Conservation (phyloP, 2,888 invertebrate genomes). For the Platerodrilus igneus region DNA sequence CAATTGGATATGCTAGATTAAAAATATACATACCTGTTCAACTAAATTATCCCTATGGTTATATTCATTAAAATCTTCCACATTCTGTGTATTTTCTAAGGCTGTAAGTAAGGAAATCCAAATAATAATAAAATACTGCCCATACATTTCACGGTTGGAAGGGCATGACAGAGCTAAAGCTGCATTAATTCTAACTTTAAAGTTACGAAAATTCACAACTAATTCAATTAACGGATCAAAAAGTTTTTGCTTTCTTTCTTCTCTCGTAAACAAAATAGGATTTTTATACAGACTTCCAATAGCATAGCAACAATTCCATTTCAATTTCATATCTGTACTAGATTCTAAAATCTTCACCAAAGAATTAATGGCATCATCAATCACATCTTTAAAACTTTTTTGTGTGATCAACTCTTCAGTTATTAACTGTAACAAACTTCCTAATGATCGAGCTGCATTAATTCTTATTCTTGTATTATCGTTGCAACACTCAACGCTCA, state of each 20-base stretch:
- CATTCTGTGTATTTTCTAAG: constrained; percentile 71
- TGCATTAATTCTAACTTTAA: constrained; percentile 87
- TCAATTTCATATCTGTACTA: constrained; percentile 77
- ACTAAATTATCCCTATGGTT: constrained; percentile 81
- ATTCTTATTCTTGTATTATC: constrained; percentile 80
- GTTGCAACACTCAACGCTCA: constrained; percentile 56
- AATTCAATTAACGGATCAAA: constrained; percentile 62
- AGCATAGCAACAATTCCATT: constrained; percentile 91
- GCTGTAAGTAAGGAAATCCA: constrained; percentile 72
- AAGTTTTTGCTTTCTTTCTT: constrained; percentile 51
- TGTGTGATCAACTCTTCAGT: constrained; percentile 51
- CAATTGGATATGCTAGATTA: no score
- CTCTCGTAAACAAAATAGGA: constrained; percentile 48
- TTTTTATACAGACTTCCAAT: constrained; percentile 74
- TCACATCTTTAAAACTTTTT: constrained; percentile 51
- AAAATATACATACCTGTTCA: constrained; percentile 67
- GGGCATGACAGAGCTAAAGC: constrained; percentile 68
- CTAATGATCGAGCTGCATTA: constrained; percentile 76
- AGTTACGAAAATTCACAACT: constrained; percentile 71
- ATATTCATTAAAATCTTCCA: constrained; percentile 79
- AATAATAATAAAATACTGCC: constrained; percentile 54
- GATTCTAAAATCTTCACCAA: constrained; percentile 66
- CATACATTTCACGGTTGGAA: constrained; percentile 59
- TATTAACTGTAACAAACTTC: constrained; percentile 69
- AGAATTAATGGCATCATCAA: constrained; percentile 59